Conservation (phyloP, 2,797 vertebrate genomes). For the Etheostoma nigrum region DNA sequence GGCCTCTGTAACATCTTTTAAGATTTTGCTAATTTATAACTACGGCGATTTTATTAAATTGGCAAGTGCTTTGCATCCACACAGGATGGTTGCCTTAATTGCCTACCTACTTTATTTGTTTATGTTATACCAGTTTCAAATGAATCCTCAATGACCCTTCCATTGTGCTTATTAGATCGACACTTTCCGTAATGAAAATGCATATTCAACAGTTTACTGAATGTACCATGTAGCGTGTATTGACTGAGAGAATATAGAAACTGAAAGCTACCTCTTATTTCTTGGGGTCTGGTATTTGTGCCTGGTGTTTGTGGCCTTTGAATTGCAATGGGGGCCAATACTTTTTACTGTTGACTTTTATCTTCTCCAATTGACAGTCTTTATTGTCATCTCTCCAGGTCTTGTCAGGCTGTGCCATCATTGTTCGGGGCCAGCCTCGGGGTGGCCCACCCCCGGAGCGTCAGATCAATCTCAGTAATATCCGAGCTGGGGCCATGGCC, state of each 20-base stretch:
- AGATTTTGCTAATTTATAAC: background rate
- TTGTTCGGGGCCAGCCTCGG: constrained; percentile 95
- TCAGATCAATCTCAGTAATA: constrained; percentile 98
- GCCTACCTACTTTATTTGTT: background rate
- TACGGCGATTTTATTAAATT: background rate
- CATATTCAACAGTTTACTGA: background rate
- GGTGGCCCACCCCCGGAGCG: constrained; percentile 96
- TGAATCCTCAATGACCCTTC: background rate
- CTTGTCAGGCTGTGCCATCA: constrained; percentile 96
- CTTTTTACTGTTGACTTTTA: background rate
- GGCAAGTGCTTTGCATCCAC: background rate
- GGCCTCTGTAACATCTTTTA: background rate
- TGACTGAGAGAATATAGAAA: constrained; percentile 24
- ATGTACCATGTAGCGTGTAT: background rate
- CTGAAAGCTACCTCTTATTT: background rate
- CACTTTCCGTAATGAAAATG: background rate
- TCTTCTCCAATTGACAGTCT: background rate
- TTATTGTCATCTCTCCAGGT: constrained; percentile 82
- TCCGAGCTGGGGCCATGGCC: constrained; percentile 91
- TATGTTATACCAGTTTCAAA: constrained; percentile 6
- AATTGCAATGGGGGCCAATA: background rate
- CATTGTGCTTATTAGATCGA: background rate
- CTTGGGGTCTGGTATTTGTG: background rate
- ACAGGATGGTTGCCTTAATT: background rate
- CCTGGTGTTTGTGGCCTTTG: background rate